phyloP scores from a whole-genome alignment of 2,797 vertebrate species.

The Pseudochirops cupreus region DNA sequence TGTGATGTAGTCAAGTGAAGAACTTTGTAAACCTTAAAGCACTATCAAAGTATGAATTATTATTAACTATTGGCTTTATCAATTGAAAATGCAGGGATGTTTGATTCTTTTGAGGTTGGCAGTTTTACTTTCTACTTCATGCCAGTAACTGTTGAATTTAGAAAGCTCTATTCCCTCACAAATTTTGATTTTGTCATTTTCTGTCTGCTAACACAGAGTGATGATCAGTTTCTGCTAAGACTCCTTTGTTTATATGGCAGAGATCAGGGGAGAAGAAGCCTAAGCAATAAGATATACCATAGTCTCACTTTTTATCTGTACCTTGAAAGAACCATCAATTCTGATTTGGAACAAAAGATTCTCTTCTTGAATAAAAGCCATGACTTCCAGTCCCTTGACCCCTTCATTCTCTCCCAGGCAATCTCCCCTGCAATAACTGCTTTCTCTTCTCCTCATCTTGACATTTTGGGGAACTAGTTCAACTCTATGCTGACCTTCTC shows the following conservation, averaged over 20 bases:
- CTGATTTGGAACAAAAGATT: neutral
- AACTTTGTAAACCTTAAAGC: neutral
- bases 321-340: neutral
- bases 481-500: neutral
- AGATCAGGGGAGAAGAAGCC: neutral
- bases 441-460: neutral
- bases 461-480: neutral
- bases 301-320: neutral
- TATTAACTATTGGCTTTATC: neutral
- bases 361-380: neutral
- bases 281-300: neutral
- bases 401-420: neutral
- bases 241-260: neutral
- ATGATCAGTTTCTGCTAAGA: neutral
- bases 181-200: conserved; percentile 9
- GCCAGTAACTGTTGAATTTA: neutral
- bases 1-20: neutral
- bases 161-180: neutral
- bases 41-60: neutral
- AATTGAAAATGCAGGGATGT: neutral
- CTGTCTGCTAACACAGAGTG: neutral
- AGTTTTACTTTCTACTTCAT: conserved; percentile 25
- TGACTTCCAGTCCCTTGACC: neutral
- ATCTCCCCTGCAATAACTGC: neutral
- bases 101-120: conserved; percentile 9